phyloP scores from a whole-genome alignment of 2,888 invertebrate species.

The Cephus pulcher region DNA sequence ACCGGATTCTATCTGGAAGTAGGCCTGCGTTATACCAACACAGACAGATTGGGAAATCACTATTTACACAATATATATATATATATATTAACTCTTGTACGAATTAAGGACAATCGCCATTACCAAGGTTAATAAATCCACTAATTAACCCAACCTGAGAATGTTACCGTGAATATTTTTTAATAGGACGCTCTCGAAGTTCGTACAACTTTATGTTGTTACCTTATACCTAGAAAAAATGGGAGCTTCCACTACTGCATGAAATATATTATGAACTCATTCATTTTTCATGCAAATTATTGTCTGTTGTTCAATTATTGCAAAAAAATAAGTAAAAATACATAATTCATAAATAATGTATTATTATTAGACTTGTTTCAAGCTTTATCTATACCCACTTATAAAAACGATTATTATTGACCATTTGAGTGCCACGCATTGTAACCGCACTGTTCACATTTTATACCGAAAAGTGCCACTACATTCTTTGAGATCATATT shows the following conservation, averaged over 20 bases:
- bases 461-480: too few relatives aligned
- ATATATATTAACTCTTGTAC: not conserved
- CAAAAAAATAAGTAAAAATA: not conserved
- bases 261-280: not conserved
- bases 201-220: not conserved
- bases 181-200: not conserved
- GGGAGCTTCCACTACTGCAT: not conserved
- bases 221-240: not conserved
- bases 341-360: not conserved
- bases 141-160: not conserved
- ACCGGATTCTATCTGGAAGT: conserved; percentile 78
- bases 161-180: not conserved
- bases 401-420: not conserved
- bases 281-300: not conserved
- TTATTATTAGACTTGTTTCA: not conserved
- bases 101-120: not conserved
- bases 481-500: too few relatives aligned
- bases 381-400: not conserved
- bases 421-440: too few relatives aligned
- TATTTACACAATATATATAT: conserved; percentile 18
- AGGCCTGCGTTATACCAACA: conserved; percentile 63
- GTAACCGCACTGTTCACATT: too few relatives aligned
- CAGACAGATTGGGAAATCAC: conserved; percentile 47
- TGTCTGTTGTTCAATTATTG: not conserved
- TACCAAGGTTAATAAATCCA: not conserved